These are phyloP conservation scores for Hexactinellida sp. DNA, from an alignment of 37 sponge, comb jelly and placozoan genomes.

Conservation along the genomic window DNA sequence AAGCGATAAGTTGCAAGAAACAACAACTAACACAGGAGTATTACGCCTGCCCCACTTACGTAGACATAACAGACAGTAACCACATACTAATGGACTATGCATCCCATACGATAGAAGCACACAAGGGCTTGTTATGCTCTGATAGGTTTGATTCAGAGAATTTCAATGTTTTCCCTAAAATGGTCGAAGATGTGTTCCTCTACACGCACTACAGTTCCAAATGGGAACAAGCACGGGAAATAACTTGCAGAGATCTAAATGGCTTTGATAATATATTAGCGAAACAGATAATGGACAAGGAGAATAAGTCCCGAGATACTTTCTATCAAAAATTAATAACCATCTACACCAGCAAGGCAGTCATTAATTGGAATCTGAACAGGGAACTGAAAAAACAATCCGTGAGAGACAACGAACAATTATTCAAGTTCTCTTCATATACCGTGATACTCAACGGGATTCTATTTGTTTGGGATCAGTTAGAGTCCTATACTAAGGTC, in stretches of 20 bases:
- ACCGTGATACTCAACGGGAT: not conserved
- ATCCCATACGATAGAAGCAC: not conserved
- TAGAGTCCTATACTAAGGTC: not conserved
- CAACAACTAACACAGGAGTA: not conserved
- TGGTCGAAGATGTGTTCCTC: not conserved
- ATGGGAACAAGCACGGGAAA: not conserved
- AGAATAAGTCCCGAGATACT: not conserved
- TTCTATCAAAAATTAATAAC: not conserved
- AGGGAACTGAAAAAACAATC: not conserved
- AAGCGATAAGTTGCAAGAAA: not conserved
- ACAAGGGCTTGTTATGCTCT: not conserved
- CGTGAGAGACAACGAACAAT: not conserved
- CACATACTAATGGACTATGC: not conserved
- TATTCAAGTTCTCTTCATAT: not conserved
- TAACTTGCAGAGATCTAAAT: not conserved
- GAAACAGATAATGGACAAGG: not conserved
- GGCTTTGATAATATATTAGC: not conserved
- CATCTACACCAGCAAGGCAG: not conserved
- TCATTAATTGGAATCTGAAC: not conserved
- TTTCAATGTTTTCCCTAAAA: not conserved
- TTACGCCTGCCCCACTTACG: not conserved
- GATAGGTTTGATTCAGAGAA: not conserved
- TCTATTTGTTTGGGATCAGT: not conserved
- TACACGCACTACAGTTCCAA: not conserved
- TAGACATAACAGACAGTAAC: not conserved